A percentile compares a stretch with the other conserved stretches of the same genome.
phyloP scores from a whole-genome alignment of 2,113 vertebrate species.

The Neomonachus schauinslandi region DNA sequence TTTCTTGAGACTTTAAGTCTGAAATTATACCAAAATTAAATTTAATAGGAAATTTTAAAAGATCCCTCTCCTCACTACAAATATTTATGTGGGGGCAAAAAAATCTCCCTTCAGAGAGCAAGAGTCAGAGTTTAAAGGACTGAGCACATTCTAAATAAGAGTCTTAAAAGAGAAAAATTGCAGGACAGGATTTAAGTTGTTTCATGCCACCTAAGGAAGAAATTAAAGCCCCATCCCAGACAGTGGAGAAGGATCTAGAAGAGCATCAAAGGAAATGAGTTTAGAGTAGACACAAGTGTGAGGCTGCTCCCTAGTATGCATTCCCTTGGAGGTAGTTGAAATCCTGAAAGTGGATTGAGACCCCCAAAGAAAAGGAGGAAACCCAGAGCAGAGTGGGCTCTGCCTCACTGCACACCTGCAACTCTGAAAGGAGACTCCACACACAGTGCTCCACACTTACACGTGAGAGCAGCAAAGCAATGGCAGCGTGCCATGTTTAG shows the following conservation, averaged over 20 bases:
- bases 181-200: not conserved
- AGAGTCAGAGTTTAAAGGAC: not conserved
- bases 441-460: not conserved
- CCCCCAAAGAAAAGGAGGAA: not conserved
- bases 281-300: not conserved
- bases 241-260: not conserved
- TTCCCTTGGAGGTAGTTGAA: not conserved
- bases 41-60: not conserved
- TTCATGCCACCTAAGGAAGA: not conserved
- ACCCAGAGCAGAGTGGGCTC: not conserved
- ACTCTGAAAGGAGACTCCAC: not conserved
- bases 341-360: not conserved
- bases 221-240: not conserved
- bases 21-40: slow-evolving; percentile 35
- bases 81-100: not conserved
- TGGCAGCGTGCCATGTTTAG: not conserved
- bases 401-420: not conserved
- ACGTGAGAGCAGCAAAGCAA: not conserved
- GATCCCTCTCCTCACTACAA: not conserved
- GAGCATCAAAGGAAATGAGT: not conserved
- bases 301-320: not conserved
- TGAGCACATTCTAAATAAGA: not conserved
- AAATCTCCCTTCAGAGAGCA: not conserved
- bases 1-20: not conserved
- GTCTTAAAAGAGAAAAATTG: not conserved